Conservation (phyloP, 2,888 invertebrate genomes). For the Eustalomyia histrio region DNA sequence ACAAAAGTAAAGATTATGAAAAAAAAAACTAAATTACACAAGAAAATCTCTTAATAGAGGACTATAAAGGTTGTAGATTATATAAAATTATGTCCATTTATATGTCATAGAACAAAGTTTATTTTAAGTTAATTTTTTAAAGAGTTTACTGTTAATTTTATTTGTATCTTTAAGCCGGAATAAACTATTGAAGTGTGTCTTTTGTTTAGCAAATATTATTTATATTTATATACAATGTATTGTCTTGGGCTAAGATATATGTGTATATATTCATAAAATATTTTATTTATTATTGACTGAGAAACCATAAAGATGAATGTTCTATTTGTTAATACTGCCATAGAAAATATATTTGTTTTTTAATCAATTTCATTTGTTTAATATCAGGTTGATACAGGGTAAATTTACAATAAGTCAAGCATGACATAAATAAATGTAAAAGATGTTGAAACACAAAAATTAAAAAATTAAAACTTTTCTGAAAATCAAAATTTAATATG, state of each 20-base stretch:
- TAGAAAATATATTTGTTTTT: conserved; percentile 1
- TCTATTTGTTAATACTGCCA: conserved; percentile 18
- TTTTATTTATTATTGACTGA: conserved; percentile 21
- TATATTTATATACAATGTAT: background rate
- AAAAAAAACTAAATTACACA: background rate
- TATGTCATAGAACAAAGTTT: no score
- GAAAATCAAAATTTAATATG: no score
- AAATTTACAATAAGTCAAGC: conserved; percentile 45
- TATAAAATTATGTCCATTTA: no score
- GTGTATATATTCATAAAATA: conserved; percentile 21
- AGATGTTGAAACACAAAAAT: no score
- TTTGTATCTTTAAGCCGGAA: background rate
- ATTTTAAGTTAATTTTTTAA: background rate
- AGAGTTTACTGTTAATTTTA: conserved; percentile 16
- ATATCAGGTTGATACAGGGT: conserved; percentile 31
- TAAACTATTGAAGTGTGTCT: conserved; percentile 44
- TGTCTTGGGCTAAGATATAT: background rate
- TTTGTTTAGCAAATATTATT: conserved; percentile 28
- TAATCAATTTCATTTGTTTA: conserved; percentile 25
- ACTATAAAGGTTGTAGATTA: background rate
- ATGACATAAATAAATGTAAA: conserved; percentile 47
- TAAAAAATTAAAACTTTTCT: no score
- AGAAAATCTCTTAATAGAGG: background rate
- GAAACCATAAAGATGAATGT: background rate
- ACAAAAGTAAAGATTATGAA: conserved; percentile 3